Evolutionary conservation across 1,140 invertebrate species (phyloP), one percentile per base, ranked within the genome.

Genomic region (Sipha flava): DNA sequence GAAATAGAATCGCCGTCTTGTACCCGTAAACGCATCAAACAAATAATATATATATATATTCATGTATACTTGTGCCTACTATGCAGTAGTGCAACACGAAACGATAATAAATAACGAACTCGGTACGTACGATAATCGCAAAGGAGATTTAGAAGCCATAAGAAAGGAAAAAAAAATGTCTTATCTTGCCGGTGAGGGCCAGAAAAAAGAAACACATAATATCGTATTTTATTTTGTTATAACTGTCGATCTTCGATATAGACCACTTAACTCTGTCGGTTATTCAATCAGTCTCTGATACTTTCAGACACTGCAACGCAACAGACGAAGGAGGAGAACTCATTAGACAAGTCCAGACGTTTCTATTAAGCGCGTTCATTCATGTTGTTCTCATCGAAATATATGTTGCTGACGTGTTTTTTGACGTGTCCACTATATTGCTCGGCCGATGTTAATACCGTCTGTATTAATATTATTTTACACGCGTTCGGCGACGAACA

Each of bases 281-380:
- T 37, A 47, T 29, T 70, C 66, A n/a, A 70, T 70, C 40, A 2
- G 40, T 47, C 66, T 29, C 21, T 14, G 40, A 70, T 70, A 70
- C 23, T 70, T 68, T 70, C 66, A 70, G 43, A 68, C 40, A 66
- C 62, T 6, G 14, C 21, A 1, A 5, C 14, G 23, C 23, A 6
- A 16, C 14, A 45, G 7, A 43, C 16, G 31, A 43, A 40, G 34
- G 37, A 66, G 37, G 21, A 66, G 34, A 66, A 70, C 66, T 70
- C 66, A 47, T 70, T 47, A 70, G 66, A 70, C 66, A 23, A 70
- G 40, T 70, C 66, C 66, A 70, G 66, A 70, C 66, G 66, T 47
- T 70, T 70, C 66, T 70, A 70, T 70, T 70, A 70, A 70, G 54
- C 34, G 9, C 31, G 59, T 66, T 66, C 62, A 66, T 66, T 66